A percentile compares a stretch with the other conserved stretches of the same genome.
Conservation (phyloP, 92 coral and sea anemone species). For the Phymanthus crucifer region DNA sequence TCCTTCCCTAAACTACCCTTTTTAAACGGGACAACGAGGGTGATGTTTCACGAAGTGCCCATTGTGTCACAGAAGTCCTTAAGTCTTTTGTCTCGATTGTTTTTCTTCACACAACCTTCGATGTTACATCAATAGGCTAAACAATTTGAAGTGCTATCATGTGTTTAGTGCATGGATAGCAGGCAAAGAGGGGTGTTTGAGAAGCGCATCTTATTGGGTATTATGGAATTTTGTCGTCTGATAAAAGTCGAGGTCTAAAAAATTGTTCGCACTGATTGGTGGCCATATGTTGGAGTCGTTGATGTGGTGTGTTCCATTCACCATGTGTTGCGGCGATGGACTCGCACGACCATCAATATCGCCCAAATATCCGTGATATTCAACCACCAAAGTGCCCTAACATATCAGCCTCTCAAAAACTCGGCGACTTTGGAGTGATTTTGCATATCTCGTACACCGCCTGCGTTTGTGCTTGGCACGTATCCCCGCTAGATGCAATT, state of each 20-base stretch:
- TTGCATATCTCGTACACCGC: conserved; percentile 39
- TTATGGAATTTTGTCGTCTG: conserved; percentile 15
- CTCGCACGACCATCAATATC: conserved; percentile 24
- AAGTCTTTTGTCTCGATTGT: conserved; percentile 37
- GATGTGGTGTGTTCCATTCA: neutral
- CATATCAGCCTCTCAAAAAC: conserved; percentile 9
- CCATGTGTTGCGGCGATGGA: conserved; percentile 33
- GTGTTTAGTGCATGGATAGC: conserved; percentile 21
- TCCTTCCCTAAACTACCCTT: conserved; percentile 17
- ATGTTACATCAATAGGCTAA: conserved; percentile 37
- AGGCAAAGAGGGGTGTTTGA: neutral
- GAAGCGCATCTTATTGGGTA: conserved; percentile 17
- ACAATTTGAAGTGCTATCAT: conserved; percentile 49
- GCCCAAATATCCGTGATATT: conserved; percentile 11
- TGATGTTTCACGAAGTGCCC: neutral
- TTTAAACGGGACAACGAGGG: conserved; percentile 19
- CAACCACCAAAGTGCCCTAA: conserved; percentile 12
- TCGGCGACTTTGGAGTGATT: neutral
- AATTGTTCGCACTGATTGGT: conserved; percentile 6
- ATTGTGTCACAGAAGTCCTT: conserved; percentile 15
- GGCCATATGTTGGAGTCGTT: conserved; percentile 39
- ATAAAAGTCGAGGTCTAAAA: conserved; percentile 12
- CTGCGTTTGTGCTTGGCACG: conserved; percentile 70
- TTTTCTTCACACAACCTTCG: conserved; percentile 43
- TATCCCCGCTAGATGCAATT: conserved; percentile 68